Percentiles rank a stretch among this genome's conserved stretches.
phyloP scores from a whole-genome alignment of 1,140 invertebrate species.

The Rhyacophila brunnea region DNA sequence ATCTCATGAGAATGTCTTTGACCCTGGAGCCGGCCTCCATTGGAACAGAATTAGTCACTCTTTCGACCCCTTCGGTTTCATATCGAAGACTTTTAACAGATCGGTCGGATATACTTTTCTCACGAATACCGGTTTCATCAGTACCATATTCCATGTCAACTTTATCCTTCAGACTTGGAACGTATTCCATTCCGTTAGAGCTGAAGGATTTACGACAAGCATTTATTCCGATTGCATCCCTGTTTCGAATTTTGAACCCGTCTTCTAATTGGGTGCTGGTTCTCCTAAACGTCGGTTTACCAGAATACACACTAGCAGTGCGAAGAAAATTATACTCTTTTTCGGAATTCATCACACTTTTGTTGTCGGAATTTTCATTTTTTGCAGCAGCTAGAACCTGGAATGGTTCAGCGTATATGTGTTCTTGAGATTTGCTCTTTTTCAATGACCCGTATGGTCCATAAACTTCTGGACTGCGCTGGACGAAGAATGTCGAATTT shows the following conservation, averaged over 20 bases:
- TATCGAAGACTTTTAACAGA: not conserved
- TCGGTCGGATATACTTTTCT: not conserved
- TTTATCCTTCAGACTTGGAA: not conserved
- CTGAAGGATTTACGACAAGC: not conserved
- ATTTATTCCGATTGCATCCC: slow-evolving; percentile 12
- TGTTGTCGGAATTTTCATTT: slow-evolving; percentile 9
- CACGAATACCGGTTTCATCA: too few relatives aligned
- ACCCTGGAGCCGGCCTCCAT: slow-evolving; percentile 19
- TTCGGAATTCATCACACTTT: not conserved
- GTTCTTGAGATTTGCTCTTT: slow-evolving; percentile 38
- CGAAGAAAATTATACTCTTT: not conserved
- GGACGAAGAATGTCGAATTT: slow-evolving; percentile 42
- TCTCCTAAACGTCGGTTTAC: slow-evolving; percentile 26
- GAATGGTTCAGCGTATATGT: slow-evolving; percentile 52
- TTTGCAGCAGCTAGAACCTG: slow-evolving; percentile 29
- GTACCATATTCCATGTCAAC: too few relatives aligned
- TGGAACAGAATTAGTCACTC: not conserved
- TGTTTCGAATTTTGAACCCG: slow-evolving; percentile 20
- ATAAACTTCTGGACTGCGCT: not conserved
- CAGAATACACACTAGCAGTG: too few relatives aligned
- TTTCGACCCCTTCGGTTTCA: not conserved
- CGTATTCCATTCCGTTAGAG: not conserved
- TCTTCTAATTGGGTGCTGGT: slow-evolving; percentile 29
- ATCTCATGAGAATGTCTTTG: slow-evolving; percentile 26
- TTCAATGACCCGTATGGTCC: slow-evolving; percentile 18